Percentiles rank a stretch among this genome's conserved stretches.
These are phyloP conservation scores for Morone saxatilis DNA, from an alignment of 2,113 vertebrate species.

Conservation along the genomic window DNA sequence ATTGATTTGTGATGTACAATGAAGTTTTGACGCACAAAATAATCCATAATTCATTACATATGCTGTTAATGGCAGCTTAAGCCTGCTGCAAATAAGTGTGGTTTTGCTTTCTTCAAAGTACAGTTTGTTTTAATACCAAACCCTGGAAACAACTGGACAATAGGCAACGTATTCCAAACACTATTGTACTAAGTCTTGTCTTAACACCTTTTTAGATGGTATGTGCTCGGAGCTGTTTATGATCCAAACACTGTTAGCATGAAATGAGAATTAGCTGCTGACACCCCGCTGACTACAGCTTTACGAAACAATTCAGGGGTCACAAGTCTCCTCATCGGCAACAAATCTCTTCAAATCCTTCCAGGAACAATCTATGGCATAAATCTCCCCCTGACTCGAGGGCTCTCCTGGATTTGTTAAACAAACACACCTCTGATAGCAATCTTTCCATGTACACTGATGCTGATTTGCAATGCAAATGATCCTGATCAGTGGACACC, in stretches of 20 bases:
- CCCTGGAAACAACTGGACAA: background rate
- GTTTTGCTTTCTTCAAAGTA: background rate
- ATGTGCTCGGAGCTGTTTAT: conserved; percentile 41
- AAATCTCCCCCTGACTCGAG: conserved; percentile 51
- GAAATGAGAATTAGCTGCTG: conserved; percentile 31
- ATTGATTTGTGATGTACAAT: background rate
- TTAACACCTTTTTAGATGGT: conserved; percentile 3
- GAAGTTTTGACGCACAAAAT: background rate
- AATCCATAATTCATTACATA: background rate
- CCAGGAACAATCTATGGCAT: conserved; percentile 54
- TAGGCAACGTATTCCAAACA: background rate
- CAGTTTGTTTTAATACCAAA: background rate
- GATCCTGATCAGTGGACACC: conserved; percentile 61
- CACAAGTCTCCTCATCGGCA: conserved; percentile 4
- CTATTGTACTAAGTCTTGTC: background rate
- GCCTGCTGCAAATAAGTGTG: background rate
- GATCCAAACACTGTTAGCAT: conserved; percentile 32
- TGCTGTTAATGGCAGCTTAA: background rate
- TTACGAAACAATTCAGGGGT: conserved; percentile 44
- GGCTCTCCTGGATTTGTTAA: conserved; percentile 74
- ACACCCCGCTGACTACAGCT: conserved; percentile 8
- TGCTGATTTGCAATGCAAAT: conserved; percentile 84
- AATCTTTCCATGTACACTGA: conserved; percentile 60
- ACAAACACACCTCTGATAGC: conserved; percentile 72
- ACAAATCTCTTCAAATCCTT: conserved; percentile 38